Evolutionary conservation across 2,888 invertebrate genomes (phyloP).

Genomic region (Tipula helvola): DNA sequence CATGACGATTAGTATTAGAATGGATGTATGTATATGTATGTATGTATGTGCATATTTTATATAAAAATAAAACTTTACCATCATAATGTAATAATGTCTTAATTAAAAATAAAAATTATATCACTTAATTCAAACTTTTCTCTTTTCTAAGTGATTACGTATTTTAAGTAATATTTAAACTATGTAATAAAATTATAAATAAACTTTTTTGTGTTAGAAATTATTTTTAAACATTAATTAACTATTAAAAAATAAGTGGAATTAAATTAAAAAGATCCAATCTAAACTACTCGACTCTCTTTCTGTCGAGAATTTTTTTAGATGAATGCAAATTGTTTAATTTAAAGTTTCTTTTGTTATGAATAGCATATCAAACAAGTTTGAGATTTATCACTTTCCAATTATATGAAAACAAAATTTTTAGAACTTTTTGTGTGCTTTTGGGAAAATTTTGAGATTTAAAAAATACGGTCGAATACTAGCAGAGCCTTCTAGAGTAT

Average conservation of each 20-base stretch:
- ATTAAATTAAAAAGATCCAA: not conserved
- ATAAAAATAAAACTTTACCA: not conserved
- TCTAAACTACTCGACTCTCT: not conserved
- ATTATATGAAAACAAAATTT: no score
- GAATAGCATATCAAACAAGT: not conserved
- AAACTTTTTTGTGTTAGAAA: not conserved
- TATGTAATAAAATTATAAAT: not conserved
- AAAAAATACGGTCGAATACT: no score
- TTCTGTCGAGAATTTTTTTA: not conserved
- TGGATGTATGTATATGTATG: not conserved
- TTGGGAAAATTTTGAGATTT: no score
- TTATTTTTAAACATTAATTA: not conserved
- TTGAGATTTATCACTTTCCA: no score
- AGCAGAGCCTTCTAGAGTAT: no score
- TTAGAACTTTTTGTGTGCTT: no score
- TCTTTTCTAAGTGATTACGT: not conserved
- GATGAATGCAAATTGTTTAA: not conserved
- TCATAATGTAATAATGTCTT: not conserved
- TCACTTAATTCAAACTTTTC: not conserved
- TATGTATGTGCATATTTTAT: no score
- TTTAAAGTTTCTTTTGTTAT: not conserved
- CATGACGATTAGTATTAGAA: not conserved
- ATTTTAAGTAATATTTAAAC: not conserved
- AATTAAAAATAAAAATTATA: not conserved
- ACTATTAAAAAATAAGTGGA: not conserved